A percentile compares a stretch with the other conserved stretches of the same genome.
Conservation (phyloP, 2,113 vertebrate genomes). For the Lepus europaeus region DNA sequence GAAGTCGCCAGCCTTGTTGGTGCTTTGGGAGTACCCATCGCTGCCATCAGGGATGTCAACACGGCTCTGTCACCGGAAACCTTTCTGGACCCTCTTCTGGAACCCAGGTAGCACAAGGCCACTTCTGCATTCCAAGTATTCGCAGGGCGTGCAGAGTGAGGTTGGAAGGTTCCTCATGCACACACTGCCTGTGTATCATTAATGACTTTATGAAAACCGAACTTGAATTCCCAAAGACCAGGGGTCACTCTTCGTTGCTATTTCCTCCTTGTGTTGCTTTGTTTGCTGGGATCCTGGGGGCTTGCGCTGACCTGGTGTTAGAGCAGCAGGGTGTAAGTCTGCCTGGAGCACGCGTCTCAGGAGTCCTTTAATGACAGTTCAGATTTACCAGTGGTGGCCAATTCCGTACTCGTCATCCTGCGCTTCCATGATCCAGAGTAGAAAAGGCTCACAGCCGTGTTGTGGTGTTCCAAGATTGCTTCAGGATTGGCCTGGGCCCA, state of each 20-base stretch:
- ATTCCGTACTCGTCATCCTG: neutral
- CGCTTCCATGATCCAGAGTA: neutral
- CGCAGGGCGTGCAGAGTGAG: neutral
- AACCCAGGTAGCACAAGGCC: neutral
- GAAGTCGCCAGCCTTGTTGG: neutral
- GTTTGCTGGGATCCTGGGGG: neutral
- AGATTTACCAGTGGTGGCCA: neutral
- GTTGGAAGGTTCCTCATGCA: neutral
- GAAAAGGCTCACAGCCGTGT: neutral
- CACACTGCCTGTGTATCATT: neutral
- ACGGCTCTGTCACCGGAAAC: neutral
- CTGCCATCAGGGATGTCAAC: neutral
- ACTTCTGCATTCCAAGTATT: neutral
- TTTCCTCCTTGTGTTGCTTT: neutral
- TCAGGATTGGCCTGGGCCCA: no score
- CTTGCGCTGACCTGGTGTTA: neutral
- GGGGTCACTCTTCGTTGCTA: neutral
- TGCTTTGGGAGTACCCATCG: neutral
- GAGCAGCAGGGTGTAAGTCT: neutral
- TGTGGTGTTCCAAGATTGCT: neutral
- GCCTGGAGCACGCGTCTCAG: neutral
- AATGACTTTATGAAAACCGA: neutral
- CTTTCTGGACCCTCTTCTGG: neutral
- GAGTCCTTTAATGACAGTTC: conserved; percentile 19
- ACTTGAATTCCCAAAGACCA: neutral